Percentiles rank a stretch among this genome's conserved stretches.
Evolutionary conservation across 2,113 vertebrate genomes (phyloP).

Genomic region (Mustela lutreola): DNA sequence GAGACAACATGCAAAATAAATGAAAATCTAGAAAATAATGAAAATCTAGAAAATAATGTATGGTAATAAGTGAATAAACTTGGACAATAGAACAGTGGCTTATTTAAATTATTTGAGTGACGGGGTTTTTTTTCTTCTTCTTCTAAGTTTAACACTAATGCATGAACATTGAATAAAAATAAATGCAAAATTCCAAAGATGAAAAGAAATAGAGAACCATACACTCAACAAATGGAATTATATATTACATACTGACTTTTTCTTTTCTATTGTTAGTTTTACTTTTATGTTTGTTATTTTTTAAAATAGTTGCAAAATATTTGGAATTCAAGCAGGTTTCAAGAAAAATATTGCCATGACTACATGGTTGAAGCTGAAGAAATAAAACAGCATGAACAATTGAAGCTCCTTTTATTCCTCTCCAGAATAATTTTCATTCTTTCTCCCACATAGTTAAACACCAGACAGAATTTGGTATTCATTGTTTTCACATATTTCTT

Average conservation of each 20-base stretch:
- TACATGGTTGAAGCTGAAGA: neutral
- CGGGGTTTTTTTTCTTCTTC: neutral
- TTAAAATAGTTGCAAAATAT: neutral
- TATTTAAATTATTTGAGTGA: neutral
- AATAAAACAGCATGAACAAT: neutral
- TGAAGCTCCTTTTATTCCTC: neutral
- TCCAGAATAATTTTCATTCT: neutral
- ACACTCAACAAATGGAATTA: neutral
- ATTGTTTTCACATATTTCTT: neutral
- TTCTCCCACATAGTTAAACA: neutral
- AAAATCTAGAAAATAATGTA: neutral
- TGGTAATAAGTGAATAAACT: neutral
- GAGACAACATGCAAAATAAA: neutral
- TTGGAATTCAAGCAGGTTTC: neutral
- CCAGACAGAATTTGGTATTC: neutral
- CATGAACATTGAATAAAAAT: neutral
- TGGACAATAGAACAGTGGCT: neutral
- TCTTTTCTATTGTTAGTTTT: neutral
- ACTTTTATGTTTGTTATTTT: neutral
- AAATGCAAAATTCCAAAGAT: neutral
- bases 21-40: neutral
- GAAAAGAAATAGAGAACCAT: neutral
- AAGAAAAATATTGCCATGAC: neutral
- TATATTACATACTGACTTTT: neutral
- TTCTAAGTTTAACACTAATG: neutral